phyloP scores from a whole-genome alignment of 2,797 vertebrate species.

The Dermochelys coriacea region DNA sequence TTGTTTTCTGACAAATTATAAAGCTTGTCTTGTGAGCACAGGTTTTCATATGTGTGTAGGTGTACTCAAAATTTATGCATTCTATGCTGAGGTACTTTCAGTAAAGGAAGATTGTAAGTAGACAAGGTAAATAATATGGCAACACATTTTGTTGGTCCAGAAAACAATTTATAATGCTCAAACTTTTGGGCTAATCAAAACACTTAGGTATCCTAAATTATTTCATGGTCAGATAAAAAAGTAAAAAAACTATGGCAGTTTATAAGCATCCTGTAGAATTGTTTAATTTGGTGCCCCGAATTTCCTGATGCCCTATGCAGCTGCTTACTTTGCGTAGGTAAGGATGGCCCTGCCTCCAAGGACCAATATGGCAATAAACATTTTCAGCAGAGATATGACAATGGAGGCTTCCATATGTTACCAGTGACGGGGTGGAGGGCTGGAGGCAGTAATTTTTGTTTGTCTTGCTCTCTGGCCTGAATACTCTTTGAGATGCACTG shows the following conservation, averaged over 20 bases:
- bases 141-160: neutral
- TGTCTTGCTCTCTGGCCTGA: slow-evolving; percentile 65
- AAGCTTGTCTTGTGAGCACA: neutral
- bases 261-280: neutral
- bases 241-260: neutral
- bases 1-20: neutral
- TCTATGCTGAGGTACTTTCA: neutral
- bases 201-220: neutral
- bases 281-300: neutral
- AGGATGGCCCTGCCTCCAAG: neutral
- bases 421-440: slow-evolving; percentile 34
- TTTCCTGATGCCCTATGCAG: no score
- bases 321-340: no score
- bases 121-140: neutral
- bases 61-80: neutral
- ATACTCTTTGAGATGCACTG: slow-evolving; percentile 30
- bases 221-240: neutral
- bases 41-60: neutral
- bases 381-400: slow-evolving; percentile 47
- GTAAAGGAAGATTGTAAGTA: neutral
- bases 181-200: neutral
- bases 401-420: slow-evolving; percentile 55
- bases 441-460: slow-evolving; percentile 64
- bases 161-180: neutral
- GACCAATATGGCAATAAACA: slow-evolving; percentile 35